Evolutionary conservation across 92 coral and sea anemone genomes (phyloP).

Genomic region (Porites cylindrica): DNA sequence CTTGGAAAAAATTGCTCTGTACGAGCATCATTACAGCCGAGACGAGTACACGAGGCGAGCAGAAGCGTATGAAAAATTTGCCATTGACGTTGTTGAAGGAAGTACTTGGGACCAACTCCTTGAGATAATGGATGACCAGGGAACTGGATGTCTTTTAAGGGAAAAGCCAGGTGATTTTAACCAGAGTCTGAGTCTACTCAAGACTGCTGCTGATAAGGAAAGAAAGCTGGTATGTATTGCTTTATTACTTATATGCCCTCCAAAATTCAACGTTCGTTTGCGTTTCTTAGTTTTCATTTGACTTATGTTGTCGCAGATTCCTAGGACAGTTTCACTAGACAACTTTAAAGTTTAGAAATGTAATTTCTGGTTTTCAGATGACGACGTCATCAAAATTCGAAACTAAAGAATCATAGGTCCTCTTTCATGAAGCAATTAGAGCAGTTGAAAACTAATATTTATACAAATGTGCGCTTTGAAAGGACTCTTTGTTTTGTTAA

Average conservation of each 20-base stretch:
- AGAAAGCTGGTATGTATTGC: not conserved
- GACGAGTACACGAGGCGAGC: slow-evolving; percentile 31
- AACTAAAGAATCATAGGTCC: not conserved
- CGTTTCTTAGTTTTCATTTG: too few species aligned
- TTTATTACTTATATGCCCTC: too few species aligned
- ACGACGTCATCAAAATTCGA: slow-evolving; percentile 5
- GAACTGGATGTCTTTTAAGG: slow-evolving; percentile 18
- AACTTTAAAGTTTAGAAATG: too few species aligned
- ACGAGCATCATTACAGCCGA: slow-evolving; percentile 31
- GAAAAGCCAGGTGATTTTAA: not conserved
- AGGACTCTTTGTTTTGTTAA: slow-evolving; percentile 7
- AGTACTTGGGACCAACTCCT: not conserved
- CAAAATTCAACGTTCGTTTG: too few species aligned
- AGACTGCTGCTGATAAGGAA: slow-evolving; percentile 26
- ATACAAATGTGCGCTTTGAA: slow-evolving; percentile 16
- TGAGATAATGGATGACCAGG: slow-evolving; percentile 15
- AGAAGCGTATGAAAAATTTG: slow-evolving; percentile 11
- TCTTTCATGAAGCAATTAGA: slow-evolving; percentile 1
- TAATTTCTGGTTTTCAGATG: not conserved
- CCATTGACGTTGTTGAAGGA: slow-evolving; percentile 24
- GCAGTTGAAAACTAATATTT: slow-evolving; percentile 21
- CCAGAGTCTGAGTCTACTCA: slow-evolving; percentile 29
- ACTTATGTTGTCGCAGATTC: too few species aligned
- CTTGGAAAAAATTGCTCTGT: slow-evolving; percentile 26
- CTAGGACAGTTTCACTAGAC: too few species aligned